Base-by-base conservation (phyloP, 1,140 invertebrate species). In the Drosophila pseudoobscura region DNA sequence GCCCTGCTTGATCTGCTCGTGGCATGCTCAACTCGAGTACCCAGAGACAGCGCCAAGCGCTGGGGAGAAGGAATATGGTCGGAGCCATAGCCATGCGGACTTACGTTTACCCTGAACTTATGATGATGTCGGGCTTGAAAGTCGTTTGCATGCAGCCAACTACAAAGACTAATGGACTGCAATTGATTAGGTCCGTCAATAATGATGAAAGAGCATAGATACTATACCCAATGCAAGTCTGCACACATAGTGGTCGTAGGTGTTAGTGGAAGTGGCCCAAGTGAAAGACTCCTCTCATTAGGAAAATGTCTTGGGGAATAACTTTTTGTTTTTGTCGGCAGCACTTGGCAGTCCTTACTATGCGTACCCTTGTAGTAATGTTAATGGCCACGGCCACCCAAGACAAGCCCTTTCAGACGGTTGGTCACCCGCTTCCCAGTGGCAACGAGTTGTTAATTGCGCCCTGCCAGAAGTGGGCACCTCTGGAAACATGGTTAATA, bases 151-250 rank as follows among this genome's bases (percentile, higher is more conserved):
- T 69, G 58, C 49, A 62, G 51, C 44, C 58, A 54, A 74, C 46
- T 74, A 50, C 61, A 75, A 56, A 59, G 62, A 72, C 66, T 78
- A 80, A 80, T 78, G 75, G 72, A 75, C 66, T 80, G 75, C 78
- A 80, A 78, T 78, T 80, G 75, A 80, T 80, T 80, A 71, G 52
- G 60, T 71, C 70, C 78, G 75, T 78, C 62, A 51, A 75, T 75
- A 77, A 74, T 77, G 75, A 70, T 70, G 71, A 56, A 62, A 41
- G 64, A 60, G 64, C 70, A 31, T 29, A 29, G 7, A 6, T 29
- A 29, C 24, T 31, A 31, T 31, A 9, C 2, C 31, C 31, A 8
- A 31, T 9, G 31, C 31, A 3, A 31, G 24, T 26, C 24, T 4
- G 5, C 24, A 26, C 24, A 62, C 54, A 57, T 44, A 17, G 20